Base-by-base conservation (phyloP, 2,113 vertebrate species). In the Mastomys natalensis region DNA sequence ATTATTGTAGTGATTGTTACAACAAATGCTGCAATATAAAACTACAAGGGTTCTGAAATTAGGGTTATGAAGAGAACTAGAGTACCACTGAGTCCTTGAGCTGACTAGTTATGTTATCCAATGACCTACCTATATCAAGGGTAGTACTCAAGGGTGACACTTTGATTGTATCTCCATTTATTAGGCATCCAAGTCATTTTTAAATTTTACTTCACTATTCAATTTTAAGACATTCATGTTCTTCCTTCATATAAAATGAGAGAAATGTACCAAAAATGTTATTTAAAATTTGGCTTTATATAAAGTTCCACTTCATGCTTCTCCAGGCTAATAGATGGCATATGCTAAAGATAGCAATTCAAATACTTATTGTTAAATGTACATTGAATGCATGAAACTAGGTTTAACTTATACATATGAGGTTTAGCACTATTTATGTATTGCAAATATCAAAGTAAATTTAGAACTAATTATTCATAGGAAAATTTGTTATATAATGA, bases 241-340 rank as follows among this genome's bases (percentile, higher is more conserved):
- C 9, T 81, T 26, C n/a, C 16, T 70, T 92, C 31, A 76, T 11
- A 22, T 87, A 29, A 53, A 15, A 58, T 74, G 24, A 15, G 40
- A 12, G 24, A 62, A 84, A 84, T 62, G 81, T 43, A 24, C n/a
- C 51, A 10, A 84, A 62, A 84, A 26, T 62, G 60, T 45, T 85
- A 85, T 85, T 64, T 64, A 93, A 95, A 93, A 87, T 90, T 89
- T 34, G 89, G 48, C 31, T 92, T 82, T 40, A 62, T 4, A 16
- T 76, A 5, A 68, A 74, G 9, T 76, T 62, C 51, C 2, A 78
- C 9, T 6, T 40, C 51, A 45, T 43, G 80, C 16, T 70, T 22
- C 16, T 22, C 29, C 5, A 11, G 17, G 7, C 5, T 43, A 45
- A 10, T n/a, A 80, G 62, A 45, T 64, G 37, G 13, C 12, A 62